A percentile compares a stretch with the other conserved stretches of the same genome.
Evolutionary conservation across 2,888 invertebrate species (phyloP).

Genomic region (Meteorus cinctellus): DNA sequence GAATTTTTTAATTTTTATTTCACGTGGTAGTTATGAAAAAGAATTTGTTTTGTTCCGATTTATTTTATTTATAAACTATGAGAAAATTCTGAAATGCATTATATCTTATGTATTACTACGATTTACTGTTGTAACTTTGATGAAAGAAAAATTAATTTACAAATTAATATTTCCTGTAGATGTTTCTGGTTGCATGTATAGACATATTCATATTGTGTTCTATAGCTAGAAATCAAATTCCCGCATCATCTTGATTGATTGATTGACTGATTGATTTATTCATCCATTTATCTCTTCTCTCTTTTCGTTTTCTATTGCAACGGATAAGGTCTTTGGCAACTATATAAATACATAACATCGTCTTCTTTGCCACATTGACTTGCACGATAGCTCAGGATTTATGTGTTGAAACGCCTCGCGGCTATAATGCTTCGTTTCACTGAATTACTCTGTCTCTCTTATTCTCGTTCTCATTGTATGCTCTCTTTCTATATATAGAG

Average conservation of each 20-base stretch:
- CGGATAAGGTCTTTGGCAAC: slow-evolving; percentile 7
- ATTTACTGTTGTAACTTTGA: no score
- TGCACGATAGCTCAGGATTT: slow-evolving; percentile 48
- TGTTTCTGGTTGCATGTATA: background rate
- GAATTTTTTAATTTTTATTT: no score
- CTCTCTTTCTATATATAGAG: slow-evolving; percentile 14
- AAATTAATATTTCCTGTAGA: background rate
- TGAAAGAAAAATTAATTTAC: no score
- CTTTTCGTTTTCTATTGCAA: background rate
- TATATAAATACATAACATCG: slow-evolving; percentile 27
- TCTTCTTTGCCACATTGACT: slow-evolving; percentile 41
- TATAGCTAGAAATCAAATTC: background rate
- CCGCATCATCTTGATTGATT: background rate
- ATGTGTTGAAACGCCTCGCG: slow-evolving; percentile 43
- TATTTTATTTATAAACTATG: no score
- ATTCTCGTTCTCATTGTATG: slow-evolving; percentile 44
- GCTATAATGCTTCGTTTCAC: slow-evolving; percentile 38
- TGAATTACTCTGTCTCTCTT: slow-evolving; percentile 3
- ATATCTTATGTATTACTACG: no score
- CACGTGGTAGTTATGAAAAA: no score
- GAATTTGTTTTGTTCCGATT: no score
- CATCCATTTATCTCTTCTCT: slow-evolving; percentile 20
- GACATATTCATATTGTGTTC: background rate
- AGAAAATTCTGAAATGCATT: no score
- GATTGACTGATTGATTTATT: background rate